Evolutionary conservation across 2,888 invertebrate genomes (phyloP).

Genomic region (Scrobipalpa atriplicella): DNA sequence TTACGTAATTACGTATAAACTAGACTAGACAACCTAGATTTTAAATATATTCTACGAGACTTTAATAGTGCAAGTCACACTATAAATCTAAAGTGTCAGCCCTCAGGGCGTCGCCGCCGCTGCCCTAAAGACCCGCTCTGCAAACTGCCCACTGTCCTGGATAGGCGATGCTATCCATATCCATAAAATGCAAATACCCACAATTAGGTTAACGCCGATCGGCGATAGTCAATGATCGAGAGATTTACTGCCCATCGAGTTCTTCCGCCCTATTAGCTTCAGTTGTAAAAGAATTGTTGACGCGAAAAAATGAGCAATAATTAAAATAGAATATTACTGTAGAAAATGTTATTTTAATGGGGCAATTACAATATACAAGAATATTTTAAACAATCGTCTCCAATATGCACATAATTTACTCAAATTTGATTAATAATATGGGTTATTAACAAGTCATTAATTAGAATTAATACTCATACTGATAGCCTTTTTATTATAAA

Average conservation of each 20-base stretch:
- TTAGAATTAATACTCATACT: too few species aligned
- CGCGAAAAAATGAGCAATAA: neutral
- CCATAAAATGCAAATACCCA: conserved; percentile 37
- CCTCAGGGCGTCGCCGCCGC: neutral
- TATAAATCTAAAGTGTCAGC: conserved; percentile 27
- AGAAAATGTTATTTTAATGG: too few species aligned
- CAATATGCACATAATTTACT: too few species aligned
- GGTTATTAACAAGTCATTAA: too few species aligned
- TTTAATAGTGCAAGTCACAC: conserved; percentile 9
- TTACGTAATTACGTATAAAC: neutral
- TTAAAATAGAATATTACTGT: too few species aligned
- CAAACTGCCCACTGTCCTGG: neutral
- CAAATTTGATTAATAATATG: too few species aligned
- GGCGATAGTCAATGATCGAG: conserved; percentile 46
- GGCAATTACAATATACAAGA: too few species aligned
- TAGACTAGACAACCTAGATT: neutral
- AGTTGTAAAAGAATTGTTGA: neutral
- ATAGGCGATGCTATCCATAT: conserved; percentile 28
- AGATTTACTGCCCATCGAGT: conserved; percentile 44
- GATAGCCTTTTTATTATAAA: too few species aligned
- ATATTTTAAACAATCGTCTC: too few species aligned
- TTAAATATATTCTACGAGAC: neutral
- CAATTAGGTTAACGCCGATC: conserved; percentile 37
- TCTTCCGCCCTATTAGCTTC: conserved; percentile 40
- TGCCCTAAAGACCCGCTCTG: neutral